Percentiles rank a stretch among this genome's conserved stretches.
These are phyloP conservation scores for Oncorhynchus kisutch DNA, from an alignment of 2,113 vertebrate species.

Conservation along the genomic window DNA sequence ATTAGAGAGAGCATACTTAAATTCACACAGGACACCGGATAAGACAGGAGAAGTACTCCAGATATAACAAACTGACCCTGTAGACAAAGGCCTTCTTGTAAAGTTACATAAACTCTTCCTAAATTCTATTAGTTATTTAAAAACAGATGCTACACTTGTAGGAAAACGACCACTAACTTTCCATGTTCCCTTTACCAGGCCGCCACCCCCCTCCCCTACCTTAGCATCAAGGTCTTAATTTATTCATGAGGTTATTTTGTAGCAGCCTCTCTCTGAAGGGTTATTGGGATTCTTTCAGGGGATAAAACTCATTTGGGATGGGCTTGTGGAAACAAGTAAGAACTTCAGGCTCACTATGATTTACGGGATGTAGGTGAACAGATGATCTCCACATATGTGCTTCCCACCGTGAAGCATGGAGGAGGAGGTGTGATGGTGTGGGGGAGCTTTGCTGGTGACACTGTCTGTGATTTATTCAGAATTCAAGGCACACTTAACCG, in stretches of 20 bases:
- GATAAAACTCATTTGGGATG: not conserved
- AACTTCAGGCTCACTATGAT: not conserved
- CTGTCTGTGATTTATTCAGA: too few species aligned
- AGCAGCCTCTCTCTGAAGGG: not conserved
- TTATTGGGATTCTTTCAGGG: not conserved
- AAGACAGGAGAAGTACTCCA: too few species aligned
- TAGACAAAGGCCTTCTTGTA: not conserved
- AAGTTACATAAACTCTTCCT: not conserved
- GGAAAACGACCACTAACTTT: not conserved
- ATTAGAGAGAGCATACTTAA: too few species aligned
- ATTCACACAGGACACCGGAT: too few species aligned
- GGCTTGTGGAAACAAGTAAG: not conserved
- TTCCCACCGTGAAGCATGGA: too few species aligned
- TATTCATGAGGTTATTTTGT: slow-evolving; percentile 19
- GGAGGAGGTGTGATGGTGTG: too few species aligned
- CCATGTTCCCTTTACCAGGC: not conserved
- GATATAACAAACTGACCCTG: too few species aligned
- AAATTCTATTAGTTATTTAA: not conserved
- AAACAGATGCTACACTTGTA: not conserved
- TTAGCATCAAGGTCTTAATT: slow-evolving; percentile 15
- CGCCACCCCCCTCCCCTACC: not conserved
- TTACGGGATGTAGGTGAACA: not conserved
- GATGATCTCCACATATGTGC: too few species aligned
- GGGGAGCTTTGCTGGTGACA: too few species aligned
- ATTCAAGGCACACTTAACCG: too few species aligned